phyloP scores from a whole-genome alignment of 2,113 vertebrate genomes.

The Crotalus helleri region DNA sequence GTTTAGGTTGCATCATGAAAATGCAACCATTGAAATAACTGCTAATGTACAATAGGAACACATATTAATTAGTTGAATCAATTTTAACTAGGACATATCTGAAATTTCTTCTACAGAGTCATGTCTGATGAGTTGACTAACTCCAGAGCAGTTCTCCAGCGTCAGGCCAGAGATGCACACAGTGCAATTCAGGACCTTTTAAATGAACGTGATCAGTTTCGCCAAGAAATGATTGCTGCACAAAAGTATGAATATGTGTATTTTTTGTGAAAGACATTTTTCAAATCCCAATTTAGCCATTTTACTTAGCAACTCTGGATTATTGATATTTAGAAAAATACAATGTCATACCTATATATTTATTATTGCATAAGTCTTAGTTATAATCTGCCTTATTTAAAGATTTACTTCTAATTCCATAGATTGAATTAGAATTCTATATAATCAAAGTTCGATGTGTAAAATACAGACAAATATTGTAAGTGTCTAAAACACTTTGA shows the following conservation, averaged over 20 bases:
- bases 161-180: conserved; percentile 88
- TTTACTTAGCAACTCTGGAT: background rate
- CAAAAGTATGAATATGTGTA: conserved; percentile 77
- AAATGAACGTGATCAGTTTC: conserved; percentile 86
- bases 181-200: conserved; percentile 91
- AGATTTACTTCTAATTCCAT: background rate
- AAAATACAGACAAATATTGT: background rate
- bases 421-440: background rate
- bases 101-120: conserved; percentile 74
- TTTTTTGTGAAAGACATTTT: background rate
- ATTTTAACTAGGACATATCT: fast-evolving
- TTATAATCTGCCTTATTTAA: background rate
- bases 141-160: conserved; percentile 82
- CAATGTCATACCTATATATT: background rate
- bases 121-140: conserved; percentile 96
- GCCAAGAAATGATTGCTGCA: conserved; percentile 84
- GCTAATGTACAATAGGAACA: background rate
- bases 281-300: background rate
- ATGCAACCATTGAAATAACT: background rate
- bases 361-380: background rate
- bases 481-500: background rate
- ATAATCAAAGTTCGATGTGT: background rate
- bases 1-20: background rate
- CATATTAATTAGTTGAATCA: background rate
- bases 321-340: background rate